phyloP scores from a whole-genome alignment of 2,888 invertebrate genomes.

The Isoperla grammatica region DNA sequence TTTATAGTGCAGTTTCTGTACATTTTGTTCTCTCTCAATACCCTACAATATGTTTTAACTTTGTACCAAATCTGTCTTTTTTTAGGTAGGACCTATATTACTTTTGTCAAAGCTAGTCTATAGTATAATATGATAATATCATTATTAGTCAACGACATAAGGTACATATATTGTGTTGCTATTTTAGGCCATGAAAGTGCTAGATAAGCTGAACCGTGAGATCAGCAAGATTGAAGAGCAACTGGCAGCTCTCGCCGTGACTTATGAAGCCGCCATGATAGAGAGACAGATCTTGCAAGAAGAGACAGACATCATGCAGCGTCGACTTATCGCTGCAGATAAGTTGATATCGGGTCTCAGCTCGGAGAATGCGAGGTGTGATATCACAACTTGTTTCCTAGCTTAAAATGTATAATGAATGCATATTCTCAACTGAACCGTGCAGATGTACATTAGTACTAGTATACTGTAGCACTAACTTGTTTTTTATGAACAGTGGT shows the following conservation, averaged over 20 bases:
- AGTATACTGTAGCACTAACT: too few species aligned
- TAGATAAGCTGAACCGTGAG: constrained; percentile 70
- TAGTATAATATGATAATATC: too few species aligned
- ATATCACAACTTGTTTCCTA: background rate
- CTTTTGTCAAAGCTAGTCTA: too few species aligned
- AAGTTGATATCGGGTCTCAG: constrained; percentile 80
- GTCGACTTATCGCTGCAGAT: constrained; percentile 75
- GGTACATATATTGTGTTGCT: constrained; percentile 22
- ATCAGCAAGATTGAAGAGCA: constrained; percentile 65
- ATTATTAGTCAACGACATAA: too few species aligned
- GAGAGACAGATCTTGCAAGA: constrained; percentile 64
- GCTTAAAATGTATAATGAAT: background rate
- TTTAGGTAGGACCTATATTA: too few species aligned
- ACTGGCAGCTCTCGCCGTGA: constrained; percentile 60
- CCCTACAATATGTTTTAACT: too few species aligned
- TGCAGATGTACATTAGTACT: too few species aligned
- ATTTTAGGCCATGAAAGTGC: constrained; percentile 52
- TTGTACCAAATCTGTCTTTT: too few species aligned
- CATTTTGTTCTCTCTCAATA: too few species aligned
- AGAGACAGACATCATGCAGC: constrained; percentile 75
- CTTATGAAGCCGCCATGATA: constrained; percentile 72
- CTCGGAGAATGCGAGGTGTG: constrained; percentile 67
- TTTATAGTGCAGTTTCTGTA: too few species aligned
- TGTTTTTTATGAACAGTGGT: too few species aligned
- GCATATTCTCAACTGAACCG: too few species aligned